Percentiles rank a stretch among this genome's conserved stretches.
Conservation (phyloP, 1,140 invertebrate species). For the Centruroides sculpturatus region DNA sequence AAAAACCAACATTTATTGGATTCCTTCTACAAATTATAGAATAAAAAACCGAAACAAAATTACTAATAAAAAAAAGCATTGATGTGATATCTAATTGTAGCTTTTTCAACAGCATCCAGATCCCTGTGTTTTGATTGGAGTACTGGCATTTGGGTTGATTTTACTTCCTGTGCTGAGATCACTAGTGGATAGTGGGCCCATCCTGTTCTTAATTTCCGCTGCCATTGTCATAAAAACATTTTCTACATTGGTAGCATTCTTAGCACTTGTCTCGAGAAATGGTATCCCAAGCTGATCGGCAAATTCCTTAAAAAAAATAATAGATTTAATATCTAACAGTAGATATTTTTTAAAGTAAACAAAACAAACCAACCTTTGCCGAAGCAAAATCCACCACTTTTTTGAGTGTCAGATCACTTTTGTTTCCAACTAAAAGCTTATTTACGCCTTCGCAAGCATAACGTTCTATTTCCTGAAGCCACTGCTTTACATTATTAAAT, state of each 20-base stretch:
- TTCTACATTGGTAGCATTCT: slow-evolving; percentile 93
- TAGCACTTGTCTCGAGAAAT: slow-evolving; percentile 95
- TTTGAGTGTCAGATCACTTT: slow-evolving; percentile 89
- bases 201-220: slow-evolving; percentile 86
- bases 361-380: slow-evolving; percentile 29
- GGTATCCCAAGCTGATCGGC: slow-evolving; percentile 94
- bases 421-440: slow-evolving; percentile 96
- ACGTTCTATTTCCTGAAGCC: slow-evolving; percentile 94
- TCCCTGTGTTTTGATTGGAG: slow-evolving; percentile 63
- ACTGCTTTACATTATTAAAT: slow-evolving; percentile 95
- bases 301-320: slow-evolving; percentile 60
- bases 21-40: too few species aligned
- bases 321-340: neutral
- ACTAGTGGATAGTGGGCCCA: slow-evolving; percentile 53
- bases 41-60: too few species aligned
- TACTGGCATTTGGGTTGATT: slow-evolving; percentile 59
- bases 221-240: slow-evolving; percentile 99
- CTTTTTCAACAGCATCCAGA: slow-evolving; percentile 69
- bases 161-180: slow-evolving; percentile 55
- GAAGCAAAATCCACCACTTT: slow-evolving; percentile 46
- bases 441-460: slow-evolving; percentile 99
- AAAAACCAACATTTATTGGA: too few species aligned
- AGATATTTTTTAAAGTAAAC: too few species aligned
- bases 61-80: too few species aligned
- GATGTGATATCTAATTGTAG: too few species aligned